Base-by-base conservation (phyloP, 1,140 invertebrate genomes). In the Sesamia nonagrioides region DNA sequence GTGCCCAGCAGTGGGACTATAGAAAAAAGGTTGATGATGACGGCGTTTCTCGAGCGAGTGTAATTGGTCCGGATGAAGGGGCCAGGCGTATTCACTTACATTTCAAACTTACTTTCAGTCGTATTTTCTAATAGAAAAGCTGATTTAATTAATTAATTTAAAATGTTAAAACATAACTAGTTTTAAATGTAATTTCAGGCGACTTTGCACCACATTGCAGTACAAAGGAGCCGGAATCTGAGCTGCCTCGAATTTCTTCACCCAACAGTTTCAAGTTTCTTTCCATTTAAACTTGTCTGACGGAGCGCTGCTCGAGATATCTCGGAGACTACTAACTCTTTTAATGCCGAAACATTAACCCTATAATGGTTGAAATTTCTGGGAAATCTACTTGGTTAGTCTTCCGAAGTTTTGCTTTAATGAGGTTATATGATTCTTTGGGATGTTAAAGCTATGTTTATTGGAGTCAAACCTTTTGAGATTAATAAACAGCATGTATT, bases 261-360 rank as follows among this genome's bases (percentile, higher is more conserved):
- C 66, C 33, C 52, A 72, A 56, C 17, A 27, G 50, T 56, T 72
- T 50, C 45, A 50, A 69, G 18, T 69, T 69, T 69, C 66, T 69
- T 50, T 66, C 61, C 7, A 21, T 42, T 42, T 42, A 66, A 66
- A 66, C 8, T 66, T 42, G 7, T 35, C 35, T 37, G 60, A 37
- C 33, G 35, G 15, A 17, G 60, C 54, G 15, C 33, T 37, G 15
- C n/a, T 17, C 61, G 9, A 58, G 69, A 40, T 56, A 69, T 33
- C n/a, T 56, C 18, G 9, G 54, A 35, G 15, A 27, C 40, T 68
- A 42, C 50, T 56, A 66, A 40, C 42, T 33, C 54, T 42, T 58
- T 40, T 21, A 72, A 56, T 11, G 52, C 50, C n/a, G n/a, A 58
- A 56, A 54, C 9, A 33, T 72, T 72, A 56, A 56, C 33, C 69